Base-by-base conservation (phyloP, 2,888 invertebrate genomes). In the Phania funesta region DNA sequence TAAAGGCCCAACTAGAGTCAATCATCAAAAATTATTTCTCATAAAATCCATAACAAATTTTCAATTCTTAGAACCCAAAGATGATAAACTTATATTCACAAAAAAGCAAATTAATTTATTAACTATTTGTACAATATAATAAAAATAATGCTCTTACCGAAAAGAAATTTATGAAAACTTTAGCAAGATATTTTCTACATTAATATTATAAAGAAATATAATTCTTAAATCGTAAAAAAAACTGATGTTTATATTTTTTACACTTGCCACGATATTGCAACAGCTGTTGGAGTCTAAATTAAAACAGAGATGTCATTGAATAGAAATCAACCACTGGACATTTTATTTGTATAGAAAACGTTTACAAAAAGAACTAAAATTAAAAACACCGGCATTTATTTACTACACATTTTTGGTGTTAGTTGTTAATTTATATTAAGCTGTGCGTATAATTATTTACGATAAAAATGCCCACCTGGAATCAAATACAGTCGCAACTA, bases 401-500 rank as follows among this genome's bases (percentile, higher is more conserved):
- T 58, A n/a, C n/a, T n/a, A n/a, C n/a, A n/a, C n/a, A 44, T 46
- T 22, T 20, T 22, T 35, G 24, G 41, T 48, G 11, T 11, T 46
- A 56, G 22, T 5, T n/a, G 54, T 62, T 35, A 24, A 0, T 41
- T n/a, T 20, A 46, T 26, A 44, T 44, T 46, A 16, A 32, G 4
- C 13, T 54, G 3, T 46, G n/a, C n/a, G n/a, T n/a, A 16, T 1
- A 44, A 46, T 24, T 6, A 32, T n/a, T 29, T 9, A 62, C 16
- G 56, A 65, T 0, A 46, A 86, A 65, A 35, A 98, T 98, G 97
- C 97, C 97, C 13, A 96, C 96, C 84, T 98, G 98, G 98, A 96
- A 96, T 92, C 98, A 98, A 93, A 97, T 98, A 88, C 97, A 97
- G 89, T 93, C 95, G 22, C 97, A 98, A 89, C 91, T 98, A 62